Evolutionary conservation across 2,888 invertebrate species (phyloP), one percentile per base, ranked within the genome.

Genomic region (Leptopilina myrica): DNA sequence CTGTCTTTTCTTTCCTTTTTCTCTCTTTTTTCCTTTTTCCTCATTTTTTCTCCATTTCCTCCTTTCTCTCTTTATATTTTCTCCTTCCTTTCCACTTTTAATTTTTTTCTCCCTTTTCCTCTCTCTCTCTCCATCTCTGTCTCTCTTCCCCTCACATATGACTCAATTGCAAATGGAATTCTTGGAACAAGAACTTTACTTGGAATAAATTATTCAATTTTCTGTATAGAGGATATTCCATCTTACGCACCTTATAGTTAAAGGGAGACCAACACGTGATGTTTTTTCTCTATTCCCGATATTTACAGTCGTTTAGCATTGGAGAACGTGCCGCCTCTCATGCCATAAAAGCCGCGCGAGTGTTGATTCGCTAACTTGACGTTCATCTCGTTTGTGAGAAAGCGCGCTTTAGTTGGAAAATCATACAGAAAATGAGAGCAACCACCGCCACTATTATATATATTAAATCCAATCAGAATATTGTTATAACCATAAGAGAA

Each of bases 131-230:
- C 26, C 26, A 2, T 26, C 26, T 33, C 33, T 33, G 1, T 82
- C 82, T 80, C 84, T 84, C 82, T 85, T 83, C 78, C 82, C 82
- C 81, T 84, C 82, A 85, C 84, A 85, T 86, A 86, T 86, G 87
- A 87, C 88, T 86, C 85, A 86, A 87, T 88, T 85, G 86, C 86
- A 84, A 86, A 88, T 84, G 84, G 81, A 43, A 43, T 43, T 77
- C 77, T 83, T 67, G 46, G 53, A 46, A 67, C 53, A 53, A 53
- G 53, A 69, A 33, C 7, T 53, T 49, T 20, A 7, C 49, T 20
- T 14, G 49, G n/a, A 69, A 53, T 53, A 69, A 26, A 69, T 69
- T 69, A 69, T 69, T 53, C 53, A 53, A 53, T 53, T 26, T 53
- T 26, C 49, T 53, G 26, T 53, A 69, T 53, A 69, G 69, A 33